Evolutionary conservation across 1,140 invertebrate genomes (phyloP).

Genomic region (Lamellibrachia luymesi): DNA sequence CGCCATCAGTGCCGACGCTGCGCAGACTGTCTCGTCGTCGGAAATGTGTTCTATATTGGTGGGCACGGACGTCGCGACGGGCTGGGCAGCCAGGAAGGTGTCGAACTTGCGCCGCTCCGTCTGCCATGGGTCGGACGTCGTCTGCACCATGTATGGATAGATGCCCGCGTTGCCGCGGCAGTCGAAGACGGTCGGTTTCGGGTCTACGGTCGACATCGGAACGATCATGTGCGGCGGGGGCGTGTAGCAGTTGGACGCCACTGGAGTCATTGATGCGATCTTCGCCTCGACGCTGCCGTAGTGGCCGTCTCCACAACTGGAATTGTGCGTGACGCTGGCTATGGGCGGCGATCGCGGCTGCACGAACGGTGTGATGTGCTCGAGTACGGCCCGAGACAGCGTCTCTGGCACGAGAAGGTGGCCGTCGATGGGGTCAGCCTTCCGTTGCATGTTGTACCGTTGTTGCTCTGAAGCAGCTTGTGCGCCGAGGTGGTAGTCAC

Average conservation of each 20-base stretch:
- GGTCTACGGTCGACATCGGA: background rate
- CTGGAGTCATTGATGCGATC: background rate
- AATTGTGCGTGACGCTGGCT: background rate
- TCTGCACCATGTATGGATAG: background rate
- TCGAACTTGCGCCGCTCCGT: background rate
- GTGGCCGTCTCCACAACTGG: background rate
- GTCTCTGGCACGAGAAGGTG: background rate
- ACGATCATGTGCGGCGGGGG: background rate
- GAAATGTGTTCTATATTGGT: background rate
- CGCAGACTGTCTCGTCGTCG: background rate
- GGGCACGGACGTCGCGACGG: background rate
- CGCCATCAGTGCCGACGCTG: background rate
- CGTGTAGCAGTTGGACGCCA: background rate
- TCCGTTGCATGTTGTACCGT: background rate
- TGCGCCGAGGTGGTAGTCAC: background rate
- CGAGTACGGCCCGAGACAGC: background rate
- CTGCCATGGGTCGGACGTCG: background rate
- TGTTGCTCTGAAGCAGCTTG: background rate
- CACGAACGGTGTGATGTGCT: background rate
- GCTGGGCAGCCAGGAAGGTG: background rate
- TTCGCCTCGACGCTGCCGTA: background rate
- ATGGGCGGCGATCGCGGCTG: background rate
- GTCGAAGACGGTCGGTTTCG: background rate
- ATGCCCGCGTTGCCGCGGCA: background rate
- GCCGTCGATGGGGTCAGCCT: background rate